Evolutionary conservation across 2,113 vertebrate genomes (phyloP).

Genomic region (Pelmatolapia mariae): DNA sequence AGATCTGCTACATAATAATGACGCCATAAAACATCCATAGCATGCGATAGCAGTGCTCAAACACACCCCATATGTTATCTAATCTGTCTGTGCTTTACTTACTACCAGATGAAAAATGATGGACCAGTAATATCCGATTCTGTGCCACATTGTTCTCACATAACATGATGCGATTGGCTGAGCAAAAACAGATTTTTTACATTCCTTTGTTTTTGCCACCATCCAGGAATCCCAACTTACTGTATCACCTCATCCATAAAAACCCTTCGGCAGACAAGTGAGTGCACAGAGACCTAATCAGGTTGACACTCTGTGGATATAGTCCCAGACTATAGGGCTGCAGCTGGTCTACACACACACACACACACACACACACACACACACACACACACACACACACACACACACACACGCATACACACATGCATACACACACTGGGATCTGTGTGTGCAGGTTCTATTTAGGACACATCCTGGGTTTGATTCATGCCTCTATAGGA

Average conservation of each 20-base stretch:
- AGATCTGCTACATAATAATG: background rate
- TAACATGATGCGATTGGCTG: background rate
- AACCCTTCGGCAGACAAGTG: background rate
- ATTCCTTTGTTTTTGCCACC: background rate
- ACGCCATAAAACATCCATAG: background rate
- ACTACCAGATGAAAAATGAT: background rate
- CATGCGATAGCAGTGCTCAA: background rate
- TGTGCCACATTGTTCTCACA: background rate
- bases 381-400: background rate
- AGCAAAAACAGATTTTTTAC: background rate
- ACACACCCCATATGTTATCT: background rate
- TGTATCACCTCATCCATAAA: background rate
- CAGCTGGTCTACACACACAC: background rate
- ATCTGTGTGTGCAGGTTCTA: background rate
- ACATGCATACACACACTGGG: background rate
- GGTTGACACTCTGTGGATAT: background rate
- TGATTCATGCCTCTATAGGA: constrained; percentile 30
- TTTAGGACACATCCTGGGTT: constrained; percentile 35
- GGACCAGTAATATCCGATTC: background rate
- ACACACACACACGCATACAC: background rate
- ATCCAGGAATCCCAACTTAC: background rate
- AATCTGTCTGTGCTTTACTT: background rate
- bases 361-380: background rate
- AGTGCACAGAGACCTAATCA: background rate
- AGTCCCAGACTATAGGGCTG: background rate